These are phyloP conservation scores for Propithecus coquereli DNA, from an alignment of 2,113 vertebrate genomes.

Conservation along the genomic window DNA sequence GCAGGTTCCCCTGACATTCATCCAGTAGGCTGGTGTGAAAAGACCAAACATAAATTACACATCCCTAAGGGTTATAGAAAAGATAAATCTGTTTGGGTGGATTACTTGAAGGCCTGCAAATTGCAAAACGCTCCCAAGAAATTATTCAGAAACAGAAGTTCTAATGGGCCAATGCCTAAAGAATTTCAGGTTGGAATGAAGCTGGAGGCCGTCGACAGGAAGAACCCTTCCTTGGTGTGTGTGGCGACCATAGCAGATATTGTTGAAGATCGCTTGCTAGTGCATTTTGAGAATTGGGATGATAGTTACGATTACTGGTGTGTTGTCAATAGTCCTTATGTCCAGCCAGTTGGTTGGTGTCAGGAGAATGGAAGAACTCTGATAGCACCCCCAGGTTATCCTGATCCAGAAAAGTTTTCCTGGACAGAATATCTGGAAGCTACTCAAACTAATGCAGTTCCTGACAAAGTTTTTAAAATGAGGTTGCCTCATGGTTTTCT, in stretches of 20 bases:
- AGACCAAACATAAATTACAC: slow-evolving; percentile 77
- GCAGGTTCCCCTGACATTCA: slow-evolving; percentile 78
- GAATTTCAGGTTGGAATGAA: slow-evolving; percentile 93
- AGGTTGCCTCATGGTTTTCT: slow-evolving; percentile 77
- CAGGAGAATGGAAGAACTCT: no score
- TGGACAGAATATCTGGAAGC: slow-evolving; percentile 81
- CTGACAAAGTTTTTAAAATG: slow-evolving; percentile 77
- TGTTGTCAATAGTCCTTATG: no score
- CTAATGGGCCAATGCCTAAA: background rate
- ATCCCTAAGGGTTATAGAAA: slow-evolving; percentile 76
- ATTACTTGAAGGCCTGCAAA: slow-evolving; percentile 64
- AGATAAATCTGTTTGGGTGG: slow-evolving; percentile 68
- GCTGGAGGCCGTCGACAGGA: slow-evolving; percentile 91
- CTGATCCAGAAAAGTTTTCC: slow-evolving; percentile 75
- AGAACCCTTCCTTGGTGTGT: slow-evolving; percentile 89
- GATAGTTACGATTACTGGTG: slow-evolving; percentile 94
- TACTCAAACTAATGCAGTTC: slow-evolving; percentile 72
- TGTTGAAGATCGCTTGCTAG: slow-evolving; percentile 90
- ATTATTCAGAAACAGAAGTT: slow-evolving; percentile 62
- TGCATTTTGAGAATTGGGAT: slow-evolving; percentile 94
- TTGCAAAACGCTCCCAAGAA: slow-evolving; percentile 68
- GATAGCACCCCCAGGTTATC: no score
- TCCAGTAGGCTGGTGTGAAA: slow-evolving; percentile 79
- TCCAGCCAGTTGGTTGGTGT: no score
- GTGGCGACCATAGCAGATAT: slow-evolving; percentile 89